These are phyloP conservation scores for Nyleta sp. DNA, from an alignment of 2,888 invertebrate species.

Conservation along the genomic window DNA sequence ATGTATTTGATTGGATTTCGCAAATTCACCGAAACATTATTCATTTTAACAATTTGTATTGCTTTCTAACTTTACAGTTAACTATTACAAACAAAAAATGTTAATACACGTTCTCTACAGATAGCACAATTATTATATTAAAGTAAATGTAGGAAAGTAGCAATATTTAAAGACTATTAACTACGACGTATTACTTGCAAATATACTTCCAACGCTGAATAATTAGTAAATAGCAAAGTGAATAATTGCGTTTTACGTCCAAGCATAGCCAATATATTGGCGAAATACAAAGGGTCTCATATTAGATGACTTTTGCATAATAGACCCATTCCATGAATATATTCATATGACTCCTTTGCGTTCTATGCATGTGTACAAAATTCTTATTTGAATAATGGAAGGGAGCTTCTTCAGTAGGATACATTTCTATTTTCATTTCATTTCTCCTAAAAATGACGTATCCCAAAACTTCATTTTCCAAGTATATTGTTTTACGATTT, in stretches of 20 bases:
- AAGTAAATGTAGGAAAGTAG: not conserved
- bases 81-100: no score
- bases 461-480: slow-evolving; percentile 2
- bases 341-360: slow-evolving; percentile 39
- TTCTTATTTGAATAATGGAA: slow-evolving; percentile 41
- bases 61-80: no score
- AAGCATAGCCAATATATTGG: slow-evolving; percentile 38
- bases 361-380: slow-evolving; percentile 31
- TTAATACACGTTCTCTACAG: no score
- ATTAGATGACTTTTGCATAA: slow-evolving; percentile 52
- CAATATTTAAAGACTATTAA: not conserved
- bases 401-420: slow-evolving; percentile 3
- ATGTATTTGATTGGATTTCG: no score
- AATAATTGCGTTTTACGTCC: slow-evolving; percentile 36
- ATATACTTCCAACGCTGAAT: slow-evolving; percentile 3
- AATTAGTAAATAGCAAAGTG: slow-evolving; percentile 32
- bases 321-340: slow-evolving; percentile 44
- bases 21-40: no score
- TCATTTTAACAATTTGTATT: no score
- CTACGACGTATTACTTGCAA: slow-evolving; percentile 7
- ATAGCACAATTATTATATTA: not conserved
- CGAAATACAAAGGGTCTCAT: slow-evolving; percentile 47
- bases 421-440: slow-evolving; percentile 27
- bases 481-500: not conserved
- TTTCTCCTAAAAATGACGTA: slow-evolving; percentile 1